Evolutionary conservation across 2,797 vertebrate genomes (phyloP), one percentile per base, ranked within the genome.

Genomic region (Tympanoctomys barrerae): DNA sequence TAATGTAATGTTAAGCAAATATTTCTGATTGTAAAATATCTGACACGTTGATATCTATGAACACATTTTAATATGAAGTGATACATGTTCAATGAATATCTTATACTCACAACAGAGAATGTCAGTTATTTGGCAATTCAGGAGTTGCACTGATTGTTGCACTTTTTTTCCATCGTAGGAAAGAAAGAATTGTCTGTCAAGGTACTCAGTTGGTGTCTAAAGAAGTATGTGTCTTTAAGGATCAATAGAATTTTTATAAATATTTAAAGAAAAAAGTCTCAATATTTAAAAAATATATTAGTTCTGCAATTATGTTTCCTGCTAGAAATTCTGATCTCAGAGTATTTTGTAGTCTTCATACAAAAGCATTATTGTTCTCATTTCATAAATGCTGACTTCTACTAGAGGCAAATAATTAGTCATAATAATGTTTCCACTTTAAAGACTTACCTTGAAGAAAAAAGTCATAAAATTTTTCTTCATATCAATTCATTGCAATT

Each of bases 401-500:
- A 77, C 7, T 71, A 39, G 59, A 36, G 89, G 46, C 12, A 77
- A 68, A 77, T 84, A 81, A 42, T 79, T 64, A 42, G 42, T 42
- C 42, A 93, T 79, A 28, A 36, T 1, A 1, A 24, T 94, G 22
- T 87, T 87, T 16, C 62, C 73, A 82, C 24, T 10, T 82, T 90
- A 42, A 80, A 79, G 26, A 73, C 52, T 81, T 26, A 77, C 2
- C 16, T 5, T 62, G 54, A 82, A 85, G 62, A 70, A 59, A 89
- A 83, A 70, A 39, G 3, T n/a, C 82, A 68, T 80, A 73, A 87
- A 78, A 87, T 84, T 84, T 81, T 61, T 64, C n/a, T 89, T 91
- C 22, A 7, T 89, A 49, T 93, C 0, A 77, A 89, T 94, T 91
- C 52, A 61, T 24, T 91, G 33, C 33, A 80, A 77, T 87, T 84